Percentiles rank a stretch among this genome's conserved stretches.
These are phyloP conservation scores for Scopus umbretta DNA, from an alignment of 2,113 vertebrate species.

Conservation along the genomic window DNA sequence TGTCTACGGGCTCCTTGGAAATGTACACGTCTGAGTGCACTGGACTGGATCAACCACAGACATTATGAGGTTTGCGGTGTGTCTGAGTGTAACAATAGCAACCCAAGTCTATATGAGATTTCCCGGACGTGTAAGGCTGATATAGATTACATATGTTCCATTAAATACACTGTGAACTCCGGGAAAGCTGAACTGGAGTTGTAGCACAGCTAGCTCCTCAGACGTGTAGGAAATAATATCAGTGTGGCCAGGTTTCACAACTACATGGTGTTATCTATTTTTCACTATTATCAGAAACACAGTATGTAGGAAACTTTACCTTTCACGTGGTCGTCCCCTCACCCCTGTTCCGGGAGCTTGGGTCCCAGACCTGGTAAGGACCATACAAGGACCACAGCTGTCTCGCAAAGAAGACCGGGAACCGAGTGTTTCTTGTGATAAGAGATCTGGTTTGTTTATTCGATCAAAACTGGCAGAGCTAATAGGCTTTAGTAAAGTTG, in stretches of 20 bases:
- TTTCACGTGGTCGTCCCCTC: accelerated
- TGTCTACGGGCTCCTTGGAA: constrained; percentile 6
- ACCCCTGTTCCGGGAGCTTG: neutral
- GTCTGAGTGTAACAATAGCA: constrained; percentile 51
- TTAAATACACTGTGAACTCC: neutral
- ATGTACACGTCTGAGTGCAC: neutral
- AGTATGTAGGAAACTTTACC: neutral
- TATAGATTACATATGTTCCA: neutral
- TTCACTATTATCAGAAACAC: neutral
- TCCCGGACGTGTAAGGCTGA: neutral
- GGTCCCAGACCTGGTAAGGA: neutral
- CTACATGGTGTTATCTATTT: accelerated
- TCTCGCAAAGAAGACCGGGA: neutral
- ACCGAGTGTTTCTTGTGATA: too few species aligned
- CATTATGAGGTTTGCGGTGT: constrained; percentile 49
- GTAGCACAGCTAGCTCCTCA: neutral
- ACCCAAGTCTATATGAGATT: neutral
- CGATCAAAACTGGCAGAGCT: neutral
- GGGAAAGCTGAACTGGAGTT: neutral
- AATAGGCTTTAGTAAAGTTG: neutral
- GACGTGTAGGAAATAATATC: neutral
- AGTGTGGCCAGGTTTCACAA: neutral
- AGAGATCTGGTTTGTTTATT: neutral
- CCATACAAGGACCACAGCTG: neutral
- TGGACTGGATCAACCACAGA: constrained; percentile 48